Evolutionary conservation across 2,113 vertebrate species (phyloP).

Genomic region (Lepidothrix coronata): DNA sequence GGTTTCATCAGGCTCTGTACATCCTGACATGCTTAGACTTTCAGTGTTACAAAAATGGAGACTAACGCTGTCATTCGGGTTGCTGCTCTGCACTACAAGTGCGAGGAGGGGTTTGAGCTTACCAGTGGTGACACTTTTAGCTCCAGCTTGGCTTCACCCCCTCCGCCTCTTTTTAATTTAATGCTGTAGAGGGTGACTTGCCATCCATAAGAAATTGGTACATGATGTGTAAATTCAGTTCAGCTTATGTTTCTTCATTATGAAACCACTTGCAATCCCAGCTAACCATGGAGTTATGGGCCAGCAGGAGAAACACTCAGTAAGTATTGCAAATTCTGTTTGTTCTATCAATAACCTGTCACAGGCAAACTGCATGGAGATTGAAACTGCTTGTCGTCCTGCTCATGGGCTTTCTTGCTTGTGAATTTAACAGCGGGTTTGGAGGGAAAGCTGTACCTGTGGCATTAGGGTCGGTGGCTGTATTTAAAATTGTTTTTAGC

Average conservation of each 20-base stretch:
- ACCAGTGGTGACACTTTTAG: constrained; percentile 73
- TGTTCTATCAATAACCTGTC: constrained; percentile 58
- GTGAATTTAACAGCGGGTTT: not conserved
- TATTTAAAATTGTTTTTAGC: not conserved
- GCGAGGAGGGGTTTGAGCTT: constrained; percentile 67
- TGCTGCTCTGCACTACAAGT: constrained; percentile 77
- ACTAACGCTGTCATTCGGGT: constrained; percentile 69
- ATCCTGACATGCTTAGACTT: constrained; percentile 73
- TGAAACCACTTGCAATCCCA: constrained; percentile 96
- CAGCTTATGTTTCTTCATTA: constrained; percentile 87
- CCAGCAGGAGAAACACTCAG: constrained; percentile 94
- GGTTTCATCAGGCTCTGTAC: constrained; percentile 63
- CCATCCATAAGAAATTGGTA: constrained; percentile 75
- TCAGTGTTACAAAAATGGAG: constrained; percentile 77
- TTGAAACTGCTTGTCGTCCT: constrained; percentile 54
- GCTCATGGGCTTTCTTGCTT: constrained; percentile 20
- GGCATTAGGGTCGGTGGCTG: constrained; percentile 10
- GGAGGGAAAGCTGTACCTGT: constrained; percentile 24
- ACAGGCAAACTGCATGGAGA: constrained; percentile 54
- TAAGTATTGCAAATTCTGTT: constrained; percentile 85
- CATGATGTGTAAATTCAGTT: constrained; percentile 90
- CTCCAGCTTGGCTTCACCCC: constrained; percentile 72
- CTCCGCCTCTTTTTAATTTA: constrained; percentile 68
- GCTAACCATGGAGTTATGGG: constrained; percentile 96
- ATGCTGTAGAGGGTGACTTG: constrained; percentile 77